A percentile compares a stretch with the other conserved stretches of the same genome.
Evolutionary conservation across 2,113 vertebrate species (phyloP).

Genomic region (Syrrhaptes paradoxus): DNA sequence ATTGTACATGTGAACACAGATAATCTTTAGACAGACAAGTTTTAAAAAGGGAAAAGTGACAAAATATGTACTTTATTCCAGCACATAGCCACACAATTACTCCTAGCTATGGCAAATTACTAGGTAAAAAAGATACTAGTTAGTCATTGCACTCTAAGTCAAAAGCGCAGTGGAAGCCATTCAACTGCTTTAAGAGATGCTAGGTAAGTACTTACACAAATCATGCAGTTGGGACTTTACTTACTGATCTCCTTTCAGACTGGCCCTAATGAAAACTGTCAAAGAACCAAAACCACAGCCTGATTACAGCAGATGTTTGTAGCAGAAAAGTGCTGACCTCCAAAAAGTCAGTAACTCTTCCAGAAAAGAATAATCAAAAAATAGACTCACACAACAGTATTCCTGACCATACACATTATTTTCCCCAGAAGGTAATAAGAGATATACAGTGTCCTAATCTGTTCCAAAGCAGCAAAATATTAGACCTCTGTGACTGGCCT

Average conservation of each 20-base stretch:
- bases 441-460: background rate
- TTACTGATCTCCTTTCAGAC: background rate
- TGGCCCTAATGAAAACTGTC: background rate
- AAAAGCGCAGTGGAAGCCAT: background rate
- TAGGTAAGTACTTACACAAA: background rate
- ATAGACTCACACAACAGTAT: background rate
- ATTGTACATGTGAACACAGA: background rate
- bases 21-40: background rate
- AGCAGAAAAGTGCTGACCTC: background rate
- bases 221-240: background rate
- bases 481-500: background rate
- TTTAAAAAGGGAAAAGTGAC: background rate
- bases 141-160: background rate
- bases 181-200: background rate
- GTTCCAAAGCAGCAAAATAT: background rate
- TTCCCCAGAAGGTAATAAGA: background rate
- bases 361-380: background rate
- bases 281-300: background rate
- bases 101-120: background rate
- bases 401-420: background rate
- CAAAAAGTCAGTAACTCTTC: background rate
- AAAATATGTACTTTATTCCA: background rate
- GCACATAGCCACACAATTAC: background rate
- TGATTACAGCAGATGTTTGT: background rate
- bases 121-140: background rate